Percentiles rank a stretch among this genome's conserved stretches.
Conservation (phyloP, 2,113 vertebrate species). For the Trichechus manatus region DNA sequence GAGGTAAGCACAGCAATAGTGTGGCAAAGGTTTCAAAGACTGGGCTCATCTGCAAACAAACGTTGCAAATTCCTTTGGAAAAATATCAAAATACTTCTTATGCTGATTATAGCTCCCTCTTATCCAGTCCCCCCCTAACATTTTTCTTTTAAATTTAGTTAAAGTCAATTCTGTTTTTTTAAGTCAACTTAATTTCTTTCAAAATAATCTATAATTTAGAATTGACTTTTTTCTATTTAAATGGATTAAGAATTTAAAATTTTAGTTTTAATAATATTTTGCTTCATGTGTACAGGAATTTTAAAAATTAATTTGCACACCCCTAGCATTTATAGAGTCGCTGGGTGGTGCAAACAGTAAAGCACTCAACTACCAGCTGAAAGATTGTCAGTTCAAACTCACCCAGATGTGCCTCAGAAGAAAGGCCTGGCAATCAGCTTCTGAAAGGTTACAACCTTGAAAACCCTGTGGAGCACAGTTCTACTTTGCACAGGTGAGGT, state of each 20-base stretch:
- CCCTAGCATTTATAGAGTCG: neutral
- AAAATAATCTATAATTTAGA: constrained; percentile 27
- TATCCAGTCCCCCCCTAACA: neutral
- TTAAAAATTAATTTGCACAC: neutral
- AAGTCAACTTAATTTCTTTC: constrained; percentile 42
- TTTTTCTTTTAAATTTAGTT: constrained; percentile 18
- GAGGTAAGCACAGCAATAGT: neutral
- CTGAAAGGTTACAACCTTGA: neutral
- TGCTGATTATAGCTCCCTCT: neutral
- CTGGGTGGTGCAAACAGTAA: neutral
- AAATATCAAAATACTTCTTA: neutral
- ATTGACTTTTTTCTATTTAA: constrained; percentile 38
- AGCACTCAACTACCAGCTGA: neutral
- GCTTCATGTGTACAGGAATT: neutral
- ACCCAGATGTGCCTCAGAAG: too few species aligned
- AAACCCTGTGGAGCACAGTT: neutral
- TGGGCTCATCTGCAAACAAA: neutral
- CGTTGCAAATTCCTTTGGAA: constrained; percentile 17
- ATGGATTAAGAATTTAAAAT: neutral
- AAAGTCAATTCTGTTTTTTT: constrained; percentile 11
- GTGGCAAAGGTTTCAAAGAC: neutral
- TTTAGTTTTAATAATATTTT: constrained; percentile 28
- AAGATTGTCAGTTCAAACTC: too few species aligned
- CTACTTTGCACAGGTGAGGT: neutral
- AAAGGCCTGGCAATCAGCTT: too few species aligned